Conservation (phyloP, 2,797 vertebrate genomes). For the Siniperca scherzeri region DNA sequence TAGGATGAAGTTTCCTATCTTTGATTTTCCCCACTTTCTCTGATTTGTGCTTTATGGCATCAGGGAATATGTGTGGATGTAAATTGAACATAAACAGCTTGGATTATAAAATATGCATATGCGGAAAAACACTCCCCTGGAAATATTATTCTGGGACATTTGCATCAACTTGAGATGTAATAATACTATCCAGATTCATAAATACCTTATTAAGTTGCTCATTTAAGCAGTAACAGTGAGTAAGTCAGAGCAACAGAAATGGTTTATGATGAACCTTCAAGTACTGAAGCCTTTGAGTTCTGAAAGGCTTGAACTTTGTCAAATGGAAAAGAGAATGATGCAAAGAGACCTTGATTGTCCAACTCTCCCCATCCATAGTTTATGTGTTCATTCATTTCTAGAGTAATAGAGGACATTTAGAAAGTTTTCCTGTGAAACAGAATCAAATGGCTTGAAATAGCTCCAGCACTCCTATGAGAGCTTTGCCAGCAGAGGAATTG, state of each 20-base stretch:
- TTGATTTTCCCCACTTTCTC: conserved; percentile 4
- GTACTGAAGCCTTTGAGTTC: background rate
- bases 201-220: conserved; percentile 19
- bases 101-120: conserved; percentile 50
- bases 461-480: conserved; percentile 73
- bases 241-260: background rate
- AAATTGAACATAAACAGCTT: conserved; percentile 43
- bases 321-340: conserved; percentile 48
- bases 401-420: conserved; percentile 66
- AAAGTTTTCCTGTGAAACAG: conserved; percentile 75
- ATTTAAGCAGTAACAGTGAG: conserved; percentile 14
- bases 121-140: conserved; percentile 7
- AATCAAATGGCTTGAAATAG: conserved; percentile 81
- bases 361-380: conserved; percentile 47
- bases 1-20: background rate
- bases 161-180: conserved; percentile 15
- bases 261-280: conserved; percentile 46
- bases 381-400: conserved; percentile 71
- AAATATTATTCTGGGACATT: conserved; percentile 28
- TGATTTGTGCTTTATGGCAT: conserved; percentile 21
- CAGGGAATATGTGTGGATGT: conserved; percentile 11
- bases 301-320: conserved; percentile 34
- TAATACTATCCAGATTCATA: conserved; percentile 14
- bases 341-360: conserved; percentile 61
- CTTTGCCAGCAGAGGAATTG: conserved; percentile 67